These are phyloP conservation scores for Cheilinus undulatus DNA, from an alignment of 2,113 vertebrate species.

Conservation along the genomic window DNA sequence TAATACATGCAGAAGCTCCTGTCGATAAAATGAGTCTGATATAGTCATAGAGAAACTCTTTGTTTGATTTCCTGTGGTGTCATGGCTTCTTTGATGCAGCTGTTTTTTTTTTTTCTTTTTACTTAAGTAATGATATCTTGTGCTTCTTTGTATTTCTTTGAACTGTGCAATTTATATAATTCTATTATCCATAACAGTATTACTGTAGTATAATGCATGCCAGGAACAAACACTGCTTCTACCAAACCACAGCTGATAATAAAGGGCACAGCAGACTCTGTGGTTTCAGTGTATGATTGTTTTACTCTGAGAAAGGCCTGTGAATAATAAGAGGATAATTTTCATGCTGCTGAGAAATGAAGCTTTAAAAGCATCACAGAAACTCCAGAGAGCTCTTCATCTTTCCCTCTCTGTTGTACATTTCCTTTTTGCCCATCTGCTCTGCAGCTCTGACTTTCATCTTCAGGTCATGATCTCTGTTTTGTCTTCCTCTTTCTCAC, in stretches of 20 bases:
- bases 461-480: constrained; percentile 11
- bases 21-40: too few relatives aligned
- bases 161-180: neutral
- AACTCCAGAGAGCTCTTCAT: constrained; percentile 29
- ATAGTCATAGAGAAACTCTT: neutral
- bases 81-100: neutral
- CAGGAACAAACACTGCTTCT: constrained; percentile 12
- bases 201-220: neutral
- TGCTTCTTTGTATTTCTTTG: neutral
- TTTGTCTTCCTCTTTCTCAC: neutral
- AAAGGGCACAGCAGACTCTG: constrained; percentile 5
- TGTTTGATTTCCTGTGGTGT: neutral
- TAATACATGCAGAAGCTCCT: too few relatives aligned
- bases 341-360: constrained; percentile 35
- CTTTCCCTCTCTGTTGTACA: constrained; percentile 9
- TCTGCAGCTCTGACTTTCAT: constrained; percentile 25
- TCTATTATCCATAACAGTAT: neutral
- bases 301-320: constrained; percentile 19
- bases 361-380: constrained; percentile 56
- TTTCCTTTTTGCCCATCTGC: constrained; percentile 9
- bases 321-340: constrained; percentile 21
- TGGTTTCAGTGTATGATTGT: constrained; percentile 21
- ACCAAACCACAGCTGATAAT: constrained; percentile 9
- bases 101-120: too few relatives aligned
- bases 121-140: neutral